phyloP scores from a whole-genome alignment of 23 tunicate species.

The Ascidia mentula region DNA sequence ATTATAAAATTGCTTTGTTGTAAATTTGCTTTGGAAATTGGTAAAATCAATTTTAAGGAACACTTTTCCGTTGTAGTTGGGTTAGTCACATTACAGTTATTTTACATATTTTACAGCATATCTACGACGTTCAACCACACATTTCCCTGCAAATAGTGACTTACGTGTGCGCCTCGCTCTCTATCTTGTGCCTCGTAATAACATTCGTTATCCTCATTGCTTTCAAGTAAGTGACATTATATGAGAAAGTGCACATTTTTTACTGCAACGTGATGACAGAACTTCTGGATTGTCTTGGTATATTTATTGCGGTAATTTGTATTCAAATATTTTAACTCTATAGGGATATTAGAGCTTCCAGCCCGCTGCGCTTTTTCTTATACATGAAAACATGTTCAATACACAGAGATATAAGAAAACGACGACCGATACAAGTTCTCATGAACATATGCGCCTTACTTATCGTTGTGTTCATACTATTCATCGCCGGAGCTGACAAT shows the following conservation, averaged over 20 bases:
- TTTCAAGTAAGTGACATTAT: background rate
- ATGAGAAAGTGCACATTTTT: no score
- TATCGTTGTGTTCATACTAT: conserved; percentile 8
- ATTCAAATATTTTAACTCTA: no score
- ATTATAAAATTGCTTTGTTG: background rate
- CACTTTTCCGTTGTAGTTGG: no score
- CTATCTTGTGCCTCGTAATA: background rate
- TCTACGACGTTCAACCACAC: background rate
- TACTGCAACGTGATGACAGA: no score
- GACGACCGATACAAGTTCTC: background rate
- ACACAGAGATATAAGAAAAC: background rate
- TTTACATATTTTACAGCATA: background rate
- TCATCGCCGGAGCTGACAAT: conserved; percentile 21
- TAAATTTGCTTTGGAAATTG: background rate
- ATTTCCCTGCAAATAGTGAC: background rate
- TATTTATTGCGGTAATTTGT: no score
- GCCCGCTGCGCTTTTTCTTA: no score
- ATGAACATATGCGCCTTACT: conserved; percentile 18
- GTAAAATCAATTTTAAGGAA: background rate
- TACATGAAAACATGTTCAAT: no score
- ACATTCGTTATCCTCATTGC: background rate
- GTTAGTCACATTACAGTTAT: no score
- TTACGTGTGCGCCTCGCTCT: background rate
- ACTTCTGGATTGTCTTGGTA: no score
- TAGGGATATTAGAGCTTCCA: no score